Base-by-base conservation (phyloP, 2,888 invertebrate species). In the Alloscopus bannaensis region DNA sequence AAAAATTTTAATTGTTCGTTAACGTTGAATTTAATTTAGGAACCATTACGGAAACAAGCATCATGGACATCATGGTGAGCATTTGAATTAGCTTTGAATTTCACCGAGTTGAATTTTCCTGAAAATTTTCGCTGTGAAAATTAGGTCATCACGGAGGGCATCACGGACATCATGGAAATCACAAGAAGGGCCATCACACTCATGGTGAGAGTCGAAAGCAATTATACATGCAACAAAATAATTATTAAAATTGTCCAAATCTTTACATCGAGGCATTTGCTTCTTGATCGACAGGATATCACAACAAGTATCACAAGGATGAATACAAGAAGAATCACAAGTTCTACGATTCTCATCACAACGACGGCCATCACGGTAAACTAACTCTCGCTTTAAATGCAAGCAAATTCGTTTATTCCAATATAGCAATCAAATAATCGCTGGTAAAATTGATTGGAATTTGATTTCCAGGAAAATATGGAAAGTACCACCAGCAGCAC, bases 301-400 rank as follows among this genome's bases (percentile, higher is more conserved):
- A 84, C 65, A 82, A 83, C 26, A 84, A 84, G 60, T 83, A 84
- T 62, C 84, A 84, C 50, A 84, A 84, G 52, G 84, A 84, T 50
- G 84, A 84, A 55, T 83, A 83, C 69, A 40, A 40, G 11, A 84
- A 83, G 36, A 47, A 81, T 42, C 83, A 83, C 55, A 82, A 83
- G 71, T 86, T 86, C 69, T 86, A 86, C 76, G 86, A 86, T 66
- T 83, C 83, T 65, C 81, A 83, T 57, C 84, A 86, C 52, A 73
- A 86, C 64, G 84, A 83, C 57, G 86, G 85, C n/a, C 82, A 86
- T 73, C 84, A 86, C 64, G 83, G 81, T 65, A 86, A 81, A 29
- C n/a, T n/a, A n/a, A n/a, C n/a, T n/a, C n/a, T n/a, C n/a, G n/a
- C n/a, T n/a, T n/a, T n/a, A n/a, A n/a, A n/a, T n/a, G n/a, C n/a